Percentiles rank a stretch among this genome's conserved stretches.
Evolutionary conservation across 2,888 invertebrate species (phyloP).

Genomic region (Lottia gigantea): DNA sequence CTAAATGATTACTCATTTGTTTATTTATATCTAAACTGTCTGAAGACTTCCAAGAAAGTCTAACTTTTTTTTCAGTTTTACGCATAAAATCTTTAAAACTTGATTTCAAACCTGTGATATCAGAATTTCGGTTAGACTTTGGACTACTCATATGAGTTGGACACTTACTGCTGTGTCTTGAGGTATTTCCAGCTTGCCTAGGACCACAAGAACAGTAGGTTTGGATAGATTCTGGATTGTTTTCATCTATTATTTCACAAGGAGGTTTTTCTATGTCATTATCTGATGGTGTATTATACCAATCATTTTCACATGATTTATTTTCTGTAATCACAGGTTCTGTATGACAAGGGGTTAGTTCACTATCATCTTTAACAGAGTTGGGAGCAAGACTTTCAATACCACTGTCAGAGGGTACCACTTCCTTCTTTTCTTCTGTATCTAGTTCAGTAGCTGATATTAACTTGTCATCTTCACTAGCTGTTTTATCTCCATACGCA

Average conservation of each 20-base stretch:
- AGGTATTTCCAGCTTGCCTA: slow-evolving; percentile 18
- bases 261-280: slow-evolving; percentile 24
- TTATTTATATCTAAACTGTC: slow-evolving; percentile 50
- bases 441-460: slow-evolving; percentile 3
- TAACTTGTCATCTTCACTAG: background rate
- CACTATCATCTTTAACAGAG: slow-evolving; percentile 25
- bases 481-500: background rate
- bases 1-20: slow-evolving; percentile 44
- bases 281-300: slow-evolving; percentile 24
- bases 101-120: slow-evolving; percentile 42
- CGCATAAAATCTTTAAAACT: slow-evolving; percentile 37
- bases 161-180: slow-evolving; percentile 1
- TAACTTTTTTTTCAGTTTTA: slow-evolving; percentile 37
- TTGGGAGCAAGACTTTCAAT: slow-evolving; percentile 41
- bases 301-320: slow-evolving; percentile 18
- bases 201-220: slow-evolving; percentile 34
- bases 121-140: slow-evolving; percentile 43
- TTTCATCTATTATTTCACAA: slow-evolving; percentile 18
- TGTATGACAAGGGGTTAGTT: slow-evolving; percentile 1
- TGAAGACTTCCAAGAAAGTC: slow-evolving; percentile 53
- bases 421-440: slow-evolving; percentile 25
- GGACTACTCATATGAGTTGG: slow-evolving; percentile 23
- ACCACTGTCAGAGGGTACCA: slow-evolving; percentile 53
- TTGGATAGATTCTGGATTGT: slow-evolving; percentile 16
- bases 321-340: slow-evolving; percentile 10